phyloP scores from a whole-genome alignment of 2,888 invertebrate species.

The Pseudanteris insignis region DNA sequence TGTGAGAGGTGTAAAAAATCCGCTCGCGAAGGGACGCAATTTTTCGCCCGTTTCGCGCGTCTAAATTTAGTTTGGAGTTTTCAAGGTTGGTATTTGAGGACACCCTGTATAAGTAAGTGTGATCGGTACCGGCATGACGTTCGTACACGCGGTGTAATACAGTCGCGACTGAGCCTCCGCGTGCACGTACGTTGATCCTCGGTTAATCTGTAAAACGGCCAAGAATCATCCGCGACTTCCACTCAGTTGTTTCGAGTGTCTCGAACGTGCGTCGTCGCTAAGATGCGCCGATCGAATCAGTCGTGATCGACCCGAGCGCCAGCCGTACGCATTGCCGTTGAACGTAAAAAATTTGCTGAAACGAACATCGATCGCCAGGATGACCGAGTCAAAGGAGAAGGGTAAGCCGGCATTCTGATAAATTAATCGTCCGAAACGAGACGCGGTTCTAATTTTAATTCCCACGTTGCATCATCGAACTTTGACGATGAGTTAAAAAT shows the following conservation, averaged over 20 bases:
- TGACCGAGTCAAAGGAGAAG: constrained; percentile 27
- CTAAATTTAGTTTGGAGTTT: constrained; percentile 1
- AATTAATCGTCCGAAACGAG: constrained; percentile 7
- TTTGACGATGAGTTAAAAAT: constrained; percentile 19
- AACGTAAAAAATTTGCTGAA: too few species aligned
- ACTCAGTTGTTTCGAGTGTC: constrained; percentile 21
- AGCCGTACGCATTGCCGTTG: background rate
- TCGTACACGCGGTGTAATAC: constrained; percentile 3
- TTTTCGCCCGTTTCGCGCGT: too few species aligned
- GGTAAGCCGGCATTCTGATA: constrained; percentile 20
- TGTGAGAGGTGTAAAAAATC: too few species aligned
- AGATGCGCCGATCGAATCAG: constrained; percentile 22
- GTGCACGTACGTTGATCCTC: constrained; percentile 33
- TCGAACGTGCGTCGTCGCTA: constrained; percentile 21
- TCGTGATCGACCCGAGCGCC: constrained; percentile 12
- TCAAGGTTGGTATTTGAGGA: constrained; percentile 13
- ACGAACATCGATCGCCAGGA: constrained; percentile 3
- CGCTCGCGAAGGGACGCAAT: too few species aligned
- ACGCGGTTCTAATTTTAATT: constrained; percentile 18
- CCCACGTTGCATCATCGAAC: constrained; percentile 16
- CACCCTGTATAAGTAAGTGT: constrained; percentile 1
- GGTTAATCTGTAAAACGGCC: constrained; percentile 38
- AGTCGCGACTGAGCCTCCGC: constrained; percentile 8
- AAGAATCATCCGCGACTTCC: constrained; percentile 22
- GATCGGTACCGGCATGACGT: background rate